Evolutionary conservation across 2,888 invertebrate species (phyloP), one percentile per base, ranked within the genome.

Genomic region (Drosophila acutilabella): DNA sequence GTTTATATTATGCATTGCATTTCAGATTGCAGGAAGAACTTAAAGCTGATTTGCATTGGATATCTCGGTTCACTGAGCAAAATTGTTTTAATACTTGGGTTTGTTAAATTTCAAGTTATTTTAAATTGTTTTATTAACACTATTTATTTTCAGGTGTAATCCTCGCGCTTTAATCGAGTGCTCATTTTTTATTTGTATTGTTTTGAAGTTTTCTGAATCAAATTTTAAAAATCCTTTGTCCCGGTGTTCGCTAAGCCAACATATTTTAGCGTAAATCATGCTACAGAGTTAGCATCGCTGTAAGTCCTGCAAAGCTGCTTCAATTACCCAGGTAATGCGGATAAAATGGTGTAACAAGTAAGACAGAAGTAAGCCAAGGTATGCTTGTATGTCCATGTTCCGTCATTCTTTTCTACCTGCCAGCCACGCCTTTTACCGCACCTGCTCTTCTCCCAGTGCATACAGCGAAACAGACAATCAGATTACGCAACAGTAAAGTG

Each of bases 281-380:
- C 33, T 53, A 50, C 64, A 44, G 40, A 70, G 72, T 69, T 48
- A 38, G 73, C 45, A 60, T 42, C 52, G 40, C 51, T 54, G 52
- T 83, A 88, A 89, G 72, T 71, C 66, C 33, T 45, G 40, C 44
- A 78, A 87, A 89, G 89, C 89, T 64, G 59, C 62, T 71, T 60
- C 72, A 89, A 83, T 89, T 89, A 80, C 71, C 78, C 78, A 71
- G 71, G 68, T 83, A 83, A 83, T 80, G 68, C 78, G 69, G 48
- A 84, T 78, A 59, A 87, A 84, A 78, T 71, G 65, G 62, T 66
- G 72, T 80, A 80, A 80, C 80, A 83, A 87, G 69, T 66, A 68
- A 64, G 73, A 61, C 23, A 41, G 58, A 57, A 51, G 16, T 20
- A 57, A 66, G 50, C 61, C 52, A 30, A 48, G 52, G 26, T 50